phyloP scores from a whole-genome alignment of 2,888 invertebrate species.

The Agapostemon virescens region DNA sequence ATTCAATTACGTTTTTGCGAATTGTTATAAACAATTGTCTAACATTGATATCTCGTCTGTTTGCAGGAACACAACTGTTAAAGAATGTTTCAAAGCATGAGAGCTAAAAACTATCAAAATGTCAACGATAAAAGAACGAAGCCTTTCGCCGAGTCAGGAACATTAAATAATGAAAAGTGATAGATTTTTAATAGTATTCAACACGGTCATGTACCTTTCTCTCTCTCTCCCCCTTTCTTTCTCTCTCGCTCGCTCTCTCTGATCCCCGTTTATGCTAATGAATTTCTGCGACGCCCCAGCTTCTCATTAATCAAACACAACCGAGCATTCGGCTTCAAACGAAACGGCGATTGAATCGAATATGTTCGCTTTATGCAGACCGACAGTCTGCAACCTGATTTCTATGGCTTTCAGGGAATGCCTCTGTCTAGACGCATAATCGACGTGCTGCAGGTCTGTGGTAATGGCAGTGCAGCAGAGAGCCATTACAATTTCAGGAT shows the following conservation, averaged over 20 bases:
- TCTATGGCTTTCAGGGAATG: conserved; percentile 31
- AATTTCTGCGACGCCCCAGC: conserved; percentile 37
- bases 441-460: not conserved
- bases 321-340: conserved; percentile 27
- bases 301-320: conserved; percentile 47
- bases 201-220: not conserved
- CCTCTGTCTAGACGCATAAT: conserved; percentile 20
- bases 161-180: conserved; percentile 28
- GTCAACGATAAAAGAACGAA: too few species aligned
- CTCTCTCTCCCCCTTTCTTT: too few species aligned
- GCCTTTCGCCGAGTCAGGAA: not conserved
- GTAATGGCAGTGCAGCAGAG: not conserved
- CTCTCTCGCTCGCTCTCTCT: not conserved
- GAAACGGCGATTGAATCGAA: conserved; percentile 22
- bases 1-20: too few species aligned
- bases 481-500: not conserved
- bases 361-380: conserved; percentile 9
- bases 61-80: too few species aligned
- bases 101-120: too few species aligned
- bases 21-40: too few species aligned
- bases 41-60: too few species aligned
- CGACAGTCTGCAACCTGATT: conserved; percentile 3
- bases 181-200: conserved; percentile 17
- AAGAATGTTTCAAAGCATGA: too few species aligned
- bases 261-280: conserved; percentile 34